Base-by-base conservation (phyloP, 2,888 invertebrate species). In the Drosophila helvetica region DNA sequence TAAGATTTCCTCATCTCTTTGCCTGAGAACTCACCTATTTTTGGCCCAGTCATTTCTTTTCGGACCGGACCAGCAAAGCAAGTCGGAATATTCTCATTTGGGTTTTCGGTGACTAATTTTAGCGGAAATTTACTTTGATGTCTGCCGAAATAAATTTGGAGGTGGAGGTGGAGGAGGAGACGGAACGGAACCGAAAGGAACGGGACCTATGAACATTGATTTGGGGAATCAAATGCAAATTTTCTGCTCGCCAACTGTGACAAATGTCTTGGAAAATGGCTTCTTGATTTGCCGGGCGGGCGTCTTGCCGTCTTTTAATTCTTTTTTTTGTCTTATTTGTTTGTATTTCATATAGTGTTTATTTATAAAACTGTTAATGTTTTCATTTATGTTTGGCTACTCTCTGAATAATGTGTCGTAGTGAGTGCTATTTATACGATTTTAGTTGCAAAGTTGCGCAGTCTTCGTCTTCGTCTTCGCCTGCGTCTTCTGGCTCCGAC, bases 121-220 rank as follows among this genome's bases (percentile, higher is more conserved):
- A 80, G 78, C 75, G 56, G 58, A 59, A 60, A 72, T 83, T 86
- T 74, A 73, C 82, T 83, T 83, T 86, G 82, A 86, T 75, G 82
- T 86, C 73, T 60, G 48, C 50, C 65, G 57, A 73, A 75, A 67
- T 57, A 57, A 30, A 62, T 72, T 61, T 61, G 63, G 65, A 27
- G 45, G 46, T 51, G 50, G 53, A n/a, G n/a, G n/a, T n/a, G 15
- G 17, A 19, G 30, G 8, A 22, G 4, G 22, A 5, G 5, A 4
- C 22, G 4, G 22, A 22, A 22, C 4, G 4, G 22, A 22, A 22
- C 4, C 4, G 22, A 22, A 22, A 3, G 22, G 22, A 22, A 22
- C 22, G 22, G 5, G 25, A 19, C 30, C 25, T 53, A 48, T 59
- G 47, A 38, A 22, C 47, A 52, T 61, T 57, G 63, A 63, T 69